These are phyloP conservation scores for Phalanger gymnotis DNA, from an alignment of 2,797 vertebrate species.

Conservation along the genomic window DNA sequence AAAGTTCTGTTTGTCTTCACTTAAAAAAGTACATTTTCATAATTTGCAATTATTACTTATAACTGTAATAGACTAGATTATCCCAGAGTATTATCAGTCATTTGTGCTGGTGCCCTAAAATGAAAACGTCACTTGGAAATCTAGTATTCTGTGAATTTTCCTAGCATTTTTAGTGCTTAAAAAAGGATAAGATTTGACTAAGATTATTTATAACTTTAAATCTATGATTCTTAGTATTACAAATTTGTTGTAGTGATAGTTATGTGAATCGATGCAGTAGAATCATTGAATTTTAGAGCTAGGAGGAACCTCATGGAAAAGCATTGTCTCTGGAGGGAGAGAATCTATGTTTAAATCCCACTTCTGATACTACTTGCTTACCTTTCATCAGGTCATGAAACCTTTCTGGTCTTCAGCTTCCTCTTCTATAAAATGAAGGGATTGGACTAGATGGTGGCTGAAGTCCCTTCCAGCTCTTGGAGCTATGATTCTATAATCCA, in stretches of 20 bases:
- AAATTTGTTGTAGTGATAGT: not conserved
- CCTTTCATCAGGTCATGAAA: not conserved
- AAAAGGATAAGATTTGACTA: not conserved
- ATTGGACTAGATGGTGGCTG: not conserved
- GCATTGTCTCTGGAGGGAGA: not conserved
- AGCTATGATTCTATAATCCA: not conserved
- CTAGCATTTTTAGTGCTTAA: not conserved
- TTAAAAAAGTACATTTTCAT: not conserved
- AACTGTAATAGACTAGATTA: not conserved
- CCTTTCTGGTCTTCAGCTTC: not conserved
- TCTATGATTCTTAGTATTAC: not conserved
- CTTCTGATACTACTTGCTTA: not conserved
- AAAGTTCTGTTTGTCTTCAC: not conserved
- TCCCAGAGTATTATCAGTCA: not conserved
- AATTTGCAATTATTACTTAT: not conserved
- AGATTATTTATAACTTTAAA: not conserved
- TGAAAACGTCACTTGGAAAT: not conserved
- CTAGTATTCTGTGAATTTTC: not conserved
- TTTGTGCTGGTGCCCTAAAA: not conserved
- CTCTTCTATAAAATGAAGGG: not conserved
- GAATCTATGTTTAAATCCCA: not conserved
- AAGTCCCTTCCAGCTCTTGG: not conserved
- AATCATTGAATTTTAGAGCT: not conserved
- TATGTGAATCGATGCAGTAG: not conserved
- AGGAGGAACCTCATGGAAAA: not conserved